Evolutionary conservation across 2,113 vertebrate genomes (phyloP).

Genomic region (Prochilodus magdalenae): DNA sequence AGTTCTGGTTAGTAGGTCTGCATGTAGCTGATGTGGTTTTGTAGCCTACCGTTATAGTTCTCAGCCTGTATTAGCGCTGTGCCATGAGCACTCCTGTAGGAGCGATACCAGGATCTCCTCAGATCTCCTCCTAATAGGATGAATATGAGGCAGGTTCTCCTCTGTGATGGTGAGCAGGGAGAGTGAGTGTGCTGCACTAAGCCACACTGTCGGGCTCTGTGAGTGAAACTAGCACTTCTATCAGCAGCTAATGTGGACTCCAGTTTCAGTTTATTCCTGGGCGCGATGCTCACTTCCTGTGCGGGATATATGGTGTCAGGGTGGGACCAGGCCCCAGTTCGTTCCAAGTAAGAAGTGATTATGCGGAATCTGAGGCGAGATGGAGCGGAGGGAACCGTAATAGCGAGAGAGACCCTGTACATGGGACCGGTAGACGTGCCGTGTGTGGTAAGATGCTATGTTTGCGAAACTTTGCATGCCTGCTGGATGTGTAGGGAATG

Average conservation of each 20-base stretch:
- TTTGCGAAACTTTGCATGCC: background rate
- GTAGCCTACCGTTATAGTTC: background rate
- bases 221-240: constrained; percentile 25
- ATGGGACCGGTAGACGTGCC: background rate
- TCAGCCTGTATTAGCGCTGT: background rate
- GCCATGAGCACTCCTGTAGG: background rate
- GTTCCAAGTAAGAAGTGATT: constrained; percentile 19
- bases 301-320: constrained; percentile 42
- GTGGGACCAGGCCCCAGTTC: constrained; percentile 26
- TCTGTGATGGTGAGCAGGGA: constrained; percentile 8
- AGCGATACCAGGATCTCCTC: background rate
- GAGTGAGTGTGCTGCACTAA: constrained; percentile 5
- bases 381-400: background rate
- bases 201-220: background rate
- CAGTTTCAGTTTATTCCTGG: constrained; percentile 57
- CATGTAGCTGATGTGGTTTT: background rate
- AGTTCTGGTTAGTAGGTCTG: background rate
- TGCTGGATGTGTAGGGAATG: background rate
- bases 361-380: constrained; percentile 11
- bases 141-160: background rate
- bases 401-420: background rate
- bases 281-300: constrained; percentile 33
- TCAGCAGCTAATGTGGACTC: constrained; percentile 51
- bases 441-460: background rate
- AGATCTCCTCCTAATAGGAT: background rate